Evolutionary conservation across 2,113 vertebrate species (phyloP).

Genomic region (Chaetodon auriga): DNA sequence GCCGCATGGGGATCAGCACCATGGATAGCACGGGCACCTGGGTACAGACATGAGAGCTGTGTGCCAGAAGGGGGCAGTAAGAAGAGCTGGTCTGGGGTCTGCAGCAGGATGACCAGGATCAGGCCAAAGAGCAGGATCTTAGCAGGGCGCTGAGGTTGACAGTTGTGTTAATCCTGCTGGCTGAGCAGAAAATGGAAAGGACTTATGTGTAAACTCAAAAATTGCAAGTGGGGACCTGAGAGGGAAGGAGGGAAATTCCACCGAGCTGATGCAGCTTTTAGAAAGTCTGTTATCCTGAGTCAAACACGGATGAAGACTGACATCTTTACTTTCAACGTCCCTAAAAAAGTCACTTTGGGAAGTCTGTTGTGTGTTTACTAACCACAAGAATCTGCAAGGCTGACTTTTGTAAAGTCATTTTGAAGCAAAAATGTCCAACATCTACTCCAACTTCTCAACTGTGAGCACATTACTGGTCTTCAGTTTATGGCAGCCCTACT

Average conservation of each 20-base stretch:
- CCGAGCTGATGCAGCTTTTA: slow-evolving; percentile 41
- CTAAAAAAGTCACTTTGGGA: background rate
- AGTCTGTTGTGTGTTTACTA: background rate
- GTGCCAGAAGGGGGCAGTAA: slow-evolving; percentile 58
- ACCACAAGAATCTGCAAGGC: background rate
- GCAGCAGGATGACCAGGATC: slow-evolving; percentile 33
- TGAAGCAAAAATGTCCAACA: background rate
- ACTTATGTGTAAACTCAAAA: slow-evolving; percentile 41
- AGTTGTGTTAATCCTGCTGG: slow-evolving; percentile 68
- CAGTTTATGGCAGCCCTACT: background rate
- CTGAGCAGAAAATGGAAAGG: slow-evolving; percentile 61
- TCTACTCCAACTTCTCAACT: background rate
- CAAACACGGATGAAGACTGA: slow-evolving; percentile 24
- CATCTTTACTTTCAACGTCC: background rate
- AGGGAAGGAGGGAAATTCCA: slow-evolving; percentile 33
- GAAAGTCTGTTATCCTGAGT: slow-evolving; percentile 8
- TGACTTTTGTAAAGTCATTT: background rate
- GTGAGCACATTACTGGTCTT: too few species aligned
- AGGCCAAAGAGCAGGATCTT: slow-evolving; percentile 52
- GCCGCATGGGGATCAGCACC: slow-evolving; percentile 67
- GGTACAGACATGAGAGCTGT: background rate
- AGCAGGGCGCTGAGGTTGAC: slow-evolving; percentile 66
- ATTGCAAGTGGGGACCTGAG: slow-evolving; percentile 21
- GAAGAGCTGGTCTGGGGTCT: background rate
- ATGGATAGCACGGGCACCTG: slow-evolving; percentile 66